Conservation (phyloP, 2,888 invertebrate species). For the Theodoxus fluviatilis region DNA sequence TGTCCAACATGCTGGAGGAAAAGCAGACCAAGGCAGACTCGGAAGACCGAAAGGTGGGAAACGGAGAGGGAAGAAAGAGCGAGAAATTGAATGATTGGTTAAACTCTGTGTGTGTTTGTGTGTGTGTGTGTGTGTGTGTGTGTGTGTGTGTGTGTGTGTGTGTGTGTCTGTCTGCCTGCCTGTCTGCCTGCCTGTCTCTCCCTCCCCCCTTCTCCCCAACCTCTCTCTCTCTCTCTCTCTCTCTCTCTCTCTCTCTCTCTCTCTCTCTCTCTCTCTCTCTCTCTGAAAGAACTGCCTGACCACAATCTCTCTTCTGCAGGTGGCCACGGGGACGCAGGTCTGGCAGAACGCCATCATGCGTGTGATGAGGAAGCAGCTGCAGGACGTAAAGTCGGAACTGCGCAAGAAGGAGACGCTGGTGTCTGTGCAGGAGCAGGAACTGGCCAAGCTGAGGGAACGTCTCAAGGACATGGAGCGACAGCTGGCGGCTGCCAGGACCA, state of each 20-base stretch:
- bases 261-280: too few relatives aligned
- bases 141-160: too few relatives aligned
- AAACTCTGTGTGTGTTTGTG: too few relatives aligned
- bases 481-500: slow-evolving; percentile 4
- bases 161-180: too few relatives aligned
- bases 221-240: too few relatives aligned
- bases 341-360: slow-evolving; percentile 51
- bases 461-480: slow-evolving; percentile 38
- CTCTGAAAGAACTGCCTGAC: slow-evolving; percentile 22
- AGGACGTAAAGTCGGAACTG: slow-evolving; percentile 42
- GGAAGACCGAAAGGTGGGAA: slow-evolving; percentile 22
- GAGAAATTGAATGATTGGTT: slow-evolving; percentile 32
- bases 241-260: too few relatives aligned
- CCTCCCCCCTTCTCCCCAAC: too few relatives aligned
- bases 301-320: slow-evolving; percentile 30
- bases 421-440: slow-evolving; percentile 38
- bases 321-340: slow-evolving; percentile 38
- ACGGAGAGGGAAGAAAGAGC: slow-evolving; percentile 31
- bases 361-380: slow-evolving; percentile 49
- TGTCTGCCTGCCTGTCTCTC: too few relatives aligned
- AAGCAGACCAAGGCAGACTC: neutral
- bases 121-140: too few relatives aligned
- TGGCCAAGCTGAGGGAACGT: slow-evolving; percentile 37
- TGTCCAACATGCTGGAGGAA: slow-evolving; percentile 32
- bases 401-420: slow-evolving; percentile 42